Conservation (phyloP, 2,888 invertebrate species). For the Anoncus sp. region DNA sequence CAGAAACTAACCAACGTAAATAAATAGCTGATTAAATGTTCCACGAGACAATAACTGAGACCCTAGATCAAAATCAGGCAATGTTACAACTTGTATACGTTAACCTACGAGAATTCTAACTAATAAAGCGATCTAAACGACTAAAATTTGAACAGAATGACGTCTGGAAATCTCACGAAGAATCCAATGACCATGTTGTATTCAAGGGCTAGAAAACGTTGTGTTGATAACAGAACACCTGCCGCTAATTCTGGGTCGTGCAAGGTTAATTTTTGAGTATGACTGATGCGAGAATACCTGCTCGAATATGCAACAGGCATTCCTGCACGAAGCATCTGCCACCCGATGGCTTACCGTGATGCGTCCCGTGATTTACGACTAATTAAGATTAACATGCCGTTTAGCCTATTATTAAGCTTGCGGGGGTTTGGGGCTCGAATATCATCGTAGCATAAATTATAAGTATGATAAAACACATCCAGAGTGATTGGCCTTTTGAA, state of each 20-base stretch:
- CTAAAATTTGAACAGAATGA: no score
- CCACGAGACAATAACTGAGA: neutral
- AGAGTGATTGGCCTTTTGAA: slow-evolving; percentile 25
- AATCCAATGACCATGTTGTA: no score
- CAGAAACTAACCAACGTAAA: neutral
- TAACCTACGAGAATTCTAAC: no score
- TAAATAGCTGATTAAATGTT: slow-evolving; percentile 4
- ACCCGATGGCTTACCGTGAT: slow-evolving; percentile 18
- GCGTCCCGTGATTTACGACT: slow-evolving; percentile 77
- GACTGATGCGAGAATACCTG: slow-evolving; percentile 5
- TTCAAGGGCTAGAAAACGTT: no score
- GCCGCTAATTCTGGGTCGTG: neutral
- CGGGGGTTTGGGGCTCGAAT: slow-evolving; percentile 71
- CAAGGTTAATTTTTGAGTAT: neutral
- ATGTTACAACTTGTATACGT: no score
- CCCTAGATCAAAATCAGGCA: no score
- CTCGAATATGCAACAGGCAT: slow-evolving; percentile 14
- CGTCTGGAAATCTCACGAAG: no score
- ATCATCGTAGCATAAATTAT: slow-evolving; percentile 75
- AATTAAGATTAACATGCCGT: slow-evolving; percentile 81
- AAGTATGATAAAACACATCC: neutral
- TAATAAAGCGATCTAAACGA: no score
- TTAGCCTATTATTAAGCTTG: slow-evolving; percentile 78
- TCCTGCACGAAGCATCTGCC: slow-evolving; percentile 5
- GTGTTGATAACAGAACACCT: neutral